Evolutionary conservation across 2,888 invertebrate species (phyloP), one percentile per base, ranked within the genome.

Genomic region (Pristionchus mayeri): DNA sequence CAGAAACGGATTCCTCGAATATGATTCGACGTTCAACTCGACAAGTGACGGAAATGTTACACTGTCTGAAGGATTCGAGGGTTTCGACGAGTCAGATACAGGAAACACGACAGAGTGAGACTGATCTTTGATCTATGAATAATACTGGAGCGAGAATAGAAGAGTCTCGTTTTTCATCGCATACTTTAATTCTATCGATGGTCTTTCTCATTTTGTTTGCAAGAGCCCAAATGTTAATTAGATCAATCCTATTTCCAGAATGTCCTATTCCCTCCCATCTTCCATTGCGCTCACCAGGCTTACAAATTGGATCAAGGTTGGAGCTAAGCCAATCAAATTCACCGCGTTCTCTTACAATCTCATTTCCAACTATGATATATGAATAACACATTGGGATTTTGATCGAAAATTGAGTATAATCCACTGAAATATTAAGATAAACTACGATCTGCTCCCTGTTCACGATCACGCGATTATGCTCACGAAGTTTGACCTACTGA

Each of bases 391-490:
- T 87, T 85, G 52, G 88, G 88, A 80, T 86, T 89, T 87, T 3
- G 78, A 87, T 34, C 85, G n/a, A n/a, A n/a, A n/a, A 3, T n/a
- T 24, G 16, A 21, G 9, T 11, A 24, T 21, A 21, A 24, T 57
- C 27, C 60, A 63, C 21, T 63, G 34, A 75, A 7, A 27, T 24
- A 21, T 48, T 44, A 34, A 82, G 81, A n/a, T 40, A 86, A 89
- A 67, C 85, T 86, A 52, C 85, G 86, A 84, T 16, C 84, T 88
- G 13, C 86, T 89, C n/a, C 89, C 89, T 13, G 67, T 84, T n/a
- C 89, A 90, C 60, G 91, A 90, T 54, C 90, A 91, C 79, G 88
- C 90, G 0, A 86, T 90, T 3, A 84, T 90, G 11, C 83, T 91
- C 7, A 90, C 89, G 16, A 90, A 90, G 88, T 89, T 75, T 30